Conservation (phyloP, 2,888 invertebrate genomes). For the Cantharis rustica region DNA sequence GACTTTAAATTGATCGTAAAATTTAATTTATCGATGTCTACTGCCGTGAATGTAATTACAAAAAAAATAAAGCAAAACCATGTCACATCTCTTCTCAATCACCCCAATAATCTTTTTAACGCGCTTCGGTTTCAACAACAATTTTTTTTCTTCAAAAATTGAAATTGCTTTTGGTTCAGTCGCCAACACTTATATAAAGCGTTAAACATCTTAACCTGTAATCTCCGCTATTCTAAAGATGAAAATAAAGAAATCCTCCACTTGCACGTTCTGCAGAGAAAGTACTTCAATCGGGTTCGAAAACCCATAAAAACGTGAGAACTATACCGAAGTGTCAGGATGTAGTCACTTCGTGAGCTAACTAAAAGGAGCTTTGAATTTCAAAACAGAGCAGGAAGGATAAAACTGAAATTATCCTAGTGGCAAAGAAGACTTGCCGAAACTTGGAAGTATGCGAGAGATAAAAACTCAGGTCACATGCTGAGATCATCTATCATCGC, state of each 20-base stretch:
- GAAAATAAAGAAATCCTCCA: not conserved
- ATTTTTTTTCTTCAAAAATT: too few species aligned
- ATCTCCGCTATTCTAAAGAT: not conserved
- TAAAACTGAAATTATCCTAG: not conserved
- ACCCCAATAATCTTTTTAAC: not conserved
- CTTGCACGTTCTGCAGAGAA: not conserved
- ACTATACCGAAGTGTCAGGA: not conserved
- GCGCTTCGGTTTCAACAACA: not conserved
- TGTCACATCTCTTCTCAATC: not conserved
- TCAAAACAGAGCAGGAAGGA: not conserved
- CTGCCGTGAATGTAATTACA: not conserved
- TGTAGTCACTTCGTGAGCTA: not conserved
- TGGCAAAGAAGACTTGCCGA: not conserved
- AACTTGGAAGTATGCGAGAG: not conserved
- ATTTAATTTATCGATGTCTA: not conserved
- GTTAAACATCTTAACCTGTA: not conserved
- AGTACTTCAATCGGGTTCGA: not conserved
- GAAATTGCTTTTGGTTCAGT: too few species aligned
- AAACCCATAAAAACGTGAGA: not conserved
- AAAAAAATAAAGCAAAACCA: not conserved
- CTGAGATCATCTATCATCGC: not conserved
- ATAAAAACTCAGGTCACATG: not conserved
- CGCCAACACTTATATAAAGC: not conserved
- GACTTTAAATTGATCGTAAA: not conserved
- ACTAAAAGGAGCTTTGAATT: not conserved